A percentile compares a stretch with the other conserved stretches of the same genome.
These are phyloP conservation scores for Apotomis capreana DNA, from an alignment of 2,888 invertebrate species.

Conservation along the genomic window DNA sequence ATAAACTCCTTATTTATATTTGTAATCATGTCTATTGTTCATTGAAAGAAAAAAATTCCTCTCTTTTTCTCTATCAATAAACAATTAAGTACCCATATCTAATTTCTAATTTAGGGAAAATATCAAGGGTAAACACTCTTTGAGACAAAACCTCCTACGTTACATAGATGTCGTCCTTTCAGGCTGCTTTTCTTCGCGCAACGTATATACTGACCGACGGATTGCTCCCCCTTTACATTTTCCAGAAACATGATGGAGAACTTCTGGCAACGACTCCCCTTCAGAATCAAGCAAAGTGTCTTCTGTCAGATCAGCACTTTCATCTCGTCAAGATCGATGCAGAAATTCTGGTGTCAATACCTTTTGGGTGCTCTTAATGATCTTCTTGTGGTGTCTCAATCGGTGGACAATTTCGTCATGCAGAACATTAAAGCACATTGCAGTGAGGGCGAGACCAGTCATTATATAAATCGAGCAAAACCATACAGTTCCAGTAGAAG, in stretches of 20 bases:
- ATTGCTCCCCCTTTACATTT: slow-evolving; percentile 71
- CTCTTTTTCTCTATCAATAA: slow-evolving; percentile 24
- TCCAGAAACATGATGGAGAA: slow-evolving; percentile 74
- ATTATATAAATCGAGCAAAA: slow-evolving; percentile 95
- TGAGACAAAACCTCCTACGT: slow-evolving; percentile 39
- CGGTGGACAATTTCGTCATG: slow-evolving; percentile 94
- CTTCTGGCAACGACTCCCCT: slow-evolving; percentile 76
- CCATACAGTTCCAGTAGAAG: slow-evolving; percentile 89
- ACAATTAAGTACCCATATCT: slow-evolving; percentile 14
- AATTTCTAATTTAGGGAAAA: slow-evolving; percentile 26
- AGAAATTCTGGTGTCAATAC: slow-evolving; percentile 73
- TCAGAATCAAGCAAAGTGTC: slow-evolving; percentile 74
- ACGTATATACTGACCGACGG: slow-evolving; percentile 71
- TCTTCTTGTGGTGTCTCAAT: slow-evolving; percentile 84
- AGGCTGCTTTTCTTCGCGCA: slow-evolving; percentile 69
- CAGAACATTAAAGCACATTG: slow-evolving; percentile 95
- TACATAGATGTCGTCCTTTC: slow-evolving; percentile 72
- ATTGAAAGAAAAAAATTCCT: slow-evolving; percentile 6
- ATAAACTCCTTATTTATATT: slow-evolving; percentile 25
- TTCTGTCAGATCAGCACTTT: slow-evolving; percentile 71
- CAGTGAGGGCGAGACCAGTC: slow-evolving; percentile 93
- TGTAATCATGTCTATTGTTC: slow-evolving; percentile 7
- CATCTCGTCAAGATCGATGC: slow-evolving; percentile 79
- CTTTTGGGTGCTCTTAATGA: slow-evolving; percentile 71
- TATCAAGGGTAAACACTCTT: slow-evolving; percentile 28